Conservation (phyloP, 2,113 vertebrate species). For the Zootoca vivipara region DNA sequence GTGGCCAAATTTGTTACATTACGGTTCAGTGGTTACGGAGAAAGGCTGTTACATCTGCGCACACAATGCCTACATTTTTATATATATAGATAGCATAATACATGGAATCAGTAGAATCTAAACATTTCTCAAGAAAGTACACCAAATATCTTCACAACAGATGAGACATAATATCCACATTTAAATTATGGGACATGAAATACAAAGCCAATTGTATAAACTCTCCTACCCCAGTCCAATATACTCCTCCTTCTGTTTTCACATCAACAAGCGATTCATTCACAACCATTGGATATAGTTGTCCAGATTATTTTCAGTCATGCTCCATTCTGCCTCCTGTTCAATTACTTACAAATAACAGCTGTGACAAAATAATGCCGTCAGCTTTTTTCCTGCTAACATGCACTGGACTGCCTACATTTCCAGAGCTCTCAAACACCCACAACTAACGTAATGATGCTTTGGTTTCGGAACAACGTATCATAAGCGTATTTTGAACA, state of each 20-base stretch:
- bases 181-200: conserved; percentile 13
- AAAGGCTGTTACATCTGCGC: too few relatives aligned
- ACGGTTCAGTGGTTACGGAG: too few relatives aligned
- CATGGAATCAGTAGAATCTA: neutral
- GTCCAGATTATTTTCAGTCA: conserved; percentile 33
- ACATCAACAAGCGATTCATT: conserved; percentile 61
- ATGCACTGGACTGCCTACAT: conserved; percentile 25
- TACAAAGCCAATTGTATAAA: conserved; percentile 36
- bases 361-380: neutral
- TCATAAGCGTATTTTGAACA: neutral
- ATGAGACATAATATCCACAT: neutral
- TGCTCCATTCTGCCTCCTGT: conserved; percentile 44
- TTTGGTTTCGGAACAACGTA: conserved; percentile 3
- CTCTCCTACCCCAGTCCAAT: conserved; percentile 43
- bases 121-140: neutral
- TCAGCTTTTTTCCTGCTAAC: conserved; percentile 24
- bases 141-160: neutral
- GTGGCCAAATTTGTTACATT: too few relatives aligned
- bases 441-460: conserved; percentile 2
- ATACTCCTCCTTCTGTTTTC: conserved; percentile 42
- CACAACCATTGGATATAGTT: conserved; percentile 34
- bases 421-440: conserved; percentile 33
- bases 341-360: conserved; percentile 53
- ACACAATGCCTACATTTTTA: too few relatives aligned
- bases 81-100: neutral